A percentile compares a stretch with the other conserved stretches of the same genome.
phyloP scores from a whole-genome alignment of 2,888 invertebrate genomes.

The Junonia oenone region DNA sequence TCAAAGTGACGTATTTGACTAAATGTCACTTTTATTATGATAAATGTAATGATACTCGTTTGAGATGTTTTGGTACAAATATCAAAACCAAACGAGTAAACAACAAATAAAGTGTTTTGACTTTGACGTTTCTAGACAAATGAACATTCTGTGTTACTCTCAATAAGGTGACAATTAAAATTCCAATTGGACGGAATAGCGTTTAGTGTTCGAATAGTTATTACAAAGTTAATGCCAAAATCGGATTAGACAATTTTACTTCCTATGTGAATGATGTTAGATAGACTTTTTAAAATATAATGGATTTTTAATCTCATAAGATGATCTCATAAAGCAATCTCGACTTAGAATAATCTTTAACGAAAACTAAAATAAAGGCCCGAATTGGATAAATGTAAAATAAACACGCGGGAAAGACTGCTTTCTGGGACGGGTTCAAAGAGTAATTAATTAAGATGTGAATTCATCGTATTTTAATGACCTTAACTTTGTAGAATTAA shows the following conservation, averaged over 20 bases:
- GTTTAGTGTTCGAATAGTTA: constrained; percentile 33
- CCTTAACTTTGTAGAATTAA: constrained; percentile 16
- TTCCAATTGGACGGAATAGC: constrained; percentile 10
- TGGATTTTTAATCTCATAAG: constrained; percentile 34
- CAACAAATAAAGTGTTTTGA: background rate
- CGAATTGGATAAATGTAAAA: constrained; percentile 22
- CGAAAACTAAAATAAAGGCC: constrained; percentile 14
- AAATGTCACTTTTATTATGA: too few relatives aligned
- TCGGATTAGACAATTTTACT: constrained; percentile 23
- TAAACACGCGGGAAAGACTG: constrained; percentile 45
- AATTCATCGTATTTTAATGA: constrained; percentile 13
- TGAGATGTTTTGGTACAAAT: background rate
- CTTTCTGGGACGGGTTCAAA: constrained; percentile 23
- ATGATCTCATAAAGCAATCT: constrained; percentile 65
- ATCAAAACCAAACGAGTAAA: background rate
- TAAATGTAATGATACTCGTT: background rate
- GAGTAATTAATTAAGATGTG: constrained; percentile 1
- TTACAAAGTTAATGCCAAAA: constrained; percentile 60
- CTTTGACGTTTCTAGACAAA: background rate
- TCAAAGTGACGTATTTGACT: background rate
- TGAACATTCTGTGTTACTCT: constrained; percentile 1
- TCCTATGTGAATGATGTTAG: constrained; percentile 27
- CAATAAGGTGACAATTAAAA: constrained; percentile 21
- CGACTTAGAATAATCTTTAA: constrained; percentile 40
- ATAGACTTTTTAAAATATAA: constrained; percentile 29